Evolutionary conservation across 2,888 invertebrate species (phyloP).

Genomic region (Ptilodon capucinus): DNA sequence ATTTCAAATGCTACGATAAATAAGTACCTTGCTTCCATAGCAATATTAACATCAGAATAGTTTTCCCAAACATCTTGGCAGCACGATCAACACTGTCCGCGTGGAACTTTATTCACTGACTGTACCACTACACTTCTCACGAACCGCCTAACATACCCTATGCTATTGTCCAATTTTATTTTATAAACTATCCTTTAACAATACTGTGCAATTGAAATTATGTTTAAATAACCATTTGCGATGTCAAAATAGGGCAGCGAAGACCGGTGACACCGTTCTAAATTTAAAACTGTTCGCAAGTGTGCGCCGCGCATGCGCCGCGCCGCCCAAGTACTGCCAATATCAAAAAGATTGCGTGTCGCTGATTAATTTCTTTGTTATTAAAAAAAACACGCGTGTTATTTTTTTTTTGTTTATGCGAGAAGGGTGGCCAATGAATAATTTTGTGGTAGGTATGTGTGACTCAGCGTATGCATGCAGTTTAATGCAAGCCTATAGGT

Average conservation of each 20-base stretch:
- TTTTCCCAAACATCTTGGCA: slow-evolving; percentile 46
- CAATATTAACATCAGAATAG: slow-evolving; percentile 48
- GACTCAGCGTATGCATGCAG: slow-evolving; percentile 26
- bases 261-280: slow-evolving; percentile 68
- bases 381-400: slow-evolving; percentile 13
- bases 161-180: too few relatives aligned
- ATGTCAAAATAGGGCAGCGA: slow-evolving; percentile 67
- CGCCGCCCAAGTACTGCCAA: slow-evolving; percentile 43
- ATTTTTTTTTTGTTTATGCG: slow-evolving; percentile 14
- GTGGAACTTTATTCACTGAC: slow-evolving; percentile 20
- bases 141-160: slow-evolving; percentile 1
- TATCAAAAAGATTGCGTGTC: slow-evolving; percentile 48
- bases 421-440: slow-evolving; percentile 16
- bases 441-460: slow-evolving; percentile 18
- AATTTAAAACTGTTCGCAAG: slow-evolving; percentile 69
- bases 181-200: too few relatives aligned
- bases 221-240: slow-evolving; percentile 57
- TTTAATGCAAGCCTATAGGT: slow-evolving; percentile 12
- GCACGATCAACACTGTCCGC: slow-evolving; percentile 25
- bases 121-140: slow-evolving; percentile 33
- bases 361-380: slow-evolving; percentile 24
- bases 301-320: slow-evolving; percentile 70
- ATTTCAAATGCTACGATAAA: slow-evolving; percentile 2
- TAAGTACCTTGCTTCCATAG: slow-evolving; percentile 63
- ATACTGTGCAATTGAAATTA: slow-evolving; percentile 40